Conservation (phyloP, 2,113 vertebrate species). For the Ailurus styani region DNA sequence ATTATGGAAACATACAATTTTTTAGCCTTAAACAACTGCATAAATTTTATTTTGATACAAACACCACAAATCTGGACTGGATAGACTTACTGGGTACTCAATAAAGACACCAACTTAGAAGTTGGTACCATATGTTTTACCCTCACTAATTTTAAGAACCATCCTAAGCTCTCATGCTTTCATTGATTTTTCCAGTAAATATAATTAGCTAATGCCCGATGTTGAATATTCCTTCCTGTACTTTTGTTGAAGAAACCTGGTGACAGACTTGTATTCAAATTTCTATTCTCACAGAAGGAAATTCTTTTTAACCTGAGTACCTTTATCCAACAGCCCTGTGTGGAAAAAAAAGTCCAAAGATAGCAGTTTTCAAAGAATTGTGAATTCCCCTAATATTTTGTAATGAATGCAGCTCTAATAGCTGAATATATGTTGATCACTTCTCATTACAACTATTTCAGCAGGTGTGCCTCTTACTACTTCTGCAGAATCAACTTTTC, state of each 20-base stretch:
- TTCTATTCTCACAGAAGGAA: conserved; percentile 6
- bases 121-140: neutral
- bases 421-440: neutral
- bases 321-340: neutral
- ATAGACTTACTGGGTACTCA: neutral
- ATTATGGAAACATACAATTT: neutral
- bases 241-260: conserved; percentile 8
- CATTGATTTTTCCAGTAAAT: neutral
- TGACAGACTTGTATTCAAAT: neutral
- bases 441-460: conserved; percentile 46
- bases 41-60: conserved; percentile 15
- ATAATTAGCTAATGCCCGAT: neutral
- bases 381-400: conserved; percentile 13
- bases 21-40: neutral
- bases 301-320: neutral
- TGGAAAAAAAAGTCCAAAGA: neutral
- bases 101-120: conserved; percentile 24
- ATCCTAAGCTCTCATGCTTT: neutral
- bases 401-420: neutral
- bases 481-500: conserved; percentile 39
- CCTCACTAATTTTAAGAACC: neutral
- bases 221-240: neutral
- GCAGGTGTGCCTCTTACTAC: conserved; percentile 39
- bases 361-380: conserved; percentile 17
- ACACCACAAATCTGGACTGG: neutral